These are phyloP conservation scores for Halictus ligatus DNA, from an alignment of 2,888 invertebrate genomes.

Conservation along the genomic window DNA sequence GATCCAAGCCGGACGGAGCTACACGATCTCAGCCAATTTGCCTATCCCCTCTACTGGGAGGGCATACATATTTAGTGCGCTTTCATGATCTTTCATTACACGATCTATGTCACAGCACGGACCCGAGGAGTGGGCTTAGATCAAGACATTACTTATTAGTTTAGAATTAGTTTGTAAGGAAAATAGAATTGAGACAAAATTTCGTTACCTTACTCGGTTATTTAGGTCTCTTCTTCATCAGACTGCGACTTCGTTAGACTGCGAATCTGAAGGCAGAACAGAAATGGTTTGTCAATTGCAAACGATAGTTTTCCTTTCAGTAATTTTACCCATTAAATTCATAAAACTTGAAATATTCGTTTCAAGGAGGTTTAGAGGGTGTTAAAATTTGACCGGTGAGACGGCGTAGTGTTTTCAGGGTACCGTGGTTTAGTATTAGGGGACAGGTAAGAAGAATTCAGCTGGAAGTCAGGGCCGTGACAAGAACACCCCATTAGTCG, in stretches of 20 bases:
- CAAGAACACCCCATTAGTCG: constrained; percentile 34
- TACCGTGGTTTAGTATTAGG: neutral
- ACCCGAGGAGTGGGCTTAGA: too few species aligned
- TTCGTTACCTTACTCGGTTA: neutral
- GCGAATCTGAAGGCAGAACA: neutral
- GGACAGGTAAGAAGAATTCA: neutral
- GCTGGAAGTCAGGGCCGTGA: constrained; percentile 6
- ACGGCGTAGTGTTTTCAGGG: too few species aligned
- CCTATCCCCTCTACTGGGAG: too few species aligned
- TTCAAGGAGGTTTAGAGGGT: neutral
- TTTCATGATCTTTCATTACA: too few species aligned
- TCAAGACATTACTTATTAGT: too few species aligned
- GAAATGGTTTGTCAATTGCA: neutral
- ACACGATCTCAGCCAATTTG: too few species aligned
- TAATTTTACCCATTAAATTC: too few species aligned
- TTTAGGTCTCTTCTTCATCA: neutral
- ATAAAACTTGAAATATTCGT: neutral
- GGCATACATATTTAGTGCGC: too few species aligned
- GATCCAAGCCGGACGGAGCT: too few species aligned
- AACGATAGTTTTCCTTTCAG: neutral
- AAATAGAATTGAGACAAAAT: neutral
- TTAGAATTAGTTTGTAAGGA: neutral
- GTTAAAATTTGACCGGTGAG: too few species aligned
- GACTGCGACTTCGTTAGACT: neutral
- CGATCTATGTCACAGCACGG: too few species aligned